Evolutionary conservation across 2,113 vertebrate species (phyloP).

Genomic region (Oreotrochilus melanogaster): DNA sequence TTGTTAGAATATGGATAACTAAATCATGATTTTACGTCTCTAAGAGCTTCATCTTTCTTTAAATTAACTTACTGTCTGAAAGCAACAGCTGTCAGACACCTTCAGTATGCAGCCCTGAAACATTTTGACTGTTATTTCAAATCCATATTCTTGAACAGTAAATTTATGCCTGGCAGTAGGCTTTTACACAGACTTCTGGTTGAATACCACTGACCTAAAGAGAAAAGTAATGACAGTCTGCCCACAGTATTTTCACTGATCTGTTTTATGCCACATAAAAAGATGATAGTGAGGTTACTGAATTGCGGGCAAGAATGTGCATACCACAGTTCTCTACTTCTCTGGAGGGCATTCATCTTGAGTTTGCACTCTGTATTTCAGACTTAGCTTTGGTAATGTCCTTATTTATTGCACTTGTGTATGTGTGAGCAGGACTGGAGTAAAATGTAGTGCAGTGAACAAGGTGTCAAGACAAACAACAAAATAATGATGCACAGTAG

Average conservation of each 20-base stretch:
- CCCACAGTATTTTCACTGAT: conserved; percentile 16
- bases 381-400: background rate
- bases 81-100: background rate
- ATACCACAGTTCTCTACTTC: background rate
- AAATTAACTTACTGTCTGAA: background rate
- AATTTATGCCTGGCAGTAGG: background rate
- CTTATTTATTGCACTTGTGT: background rate
- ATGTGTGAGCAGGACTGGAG: background rate
- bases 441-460: background rate
- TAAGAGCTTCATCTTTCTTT: background rate
- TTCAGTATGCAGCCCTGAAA: background rate
- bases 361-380: background rate
- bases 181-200: background rate
- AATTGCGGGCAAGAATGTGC: background rate
- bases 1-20: background rate
- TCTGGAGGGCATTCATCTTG: background rate
- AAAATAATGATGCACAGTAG: background rate
- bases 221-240: background rate
- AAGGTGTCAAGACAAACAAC: background rate
- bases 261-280: background rate
- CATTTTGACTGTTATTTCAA: background rate
- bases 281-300: background rate
- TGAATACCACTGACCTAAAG: background rate
- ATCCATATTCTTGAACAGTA: background rate
- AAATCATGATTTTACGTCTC: background rate